phyloP scores from a whole-genome alignment of 2,888 invertebrate species.

The Bembecia ichneumoniformis region DNA sequence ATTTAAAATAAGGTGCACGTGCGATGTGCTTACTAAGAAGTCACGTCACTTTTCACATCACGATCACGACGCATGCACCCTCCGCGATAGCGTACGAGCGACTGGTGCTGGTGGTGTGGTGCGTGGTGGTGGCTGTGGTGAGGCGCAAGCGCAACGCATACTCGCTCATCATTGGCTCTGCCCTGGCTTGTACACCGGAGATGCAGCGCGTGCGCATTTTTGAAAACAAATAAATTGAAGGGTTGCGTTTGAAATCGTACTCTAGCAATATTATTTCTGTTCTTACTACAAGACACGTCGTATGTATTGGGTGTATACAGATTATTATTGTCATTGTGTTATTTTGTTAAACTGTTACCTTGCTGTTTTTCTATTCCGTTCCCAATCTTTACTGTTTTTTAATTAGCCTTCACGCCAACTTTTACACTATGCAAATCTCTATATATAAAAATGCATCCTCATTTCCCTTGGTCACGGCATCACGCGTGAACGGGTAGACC shows the following conservation, averaged over 20 bases:
- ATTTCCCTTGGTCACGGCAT: too few species aligned
- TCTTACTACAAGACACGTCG: too few species aligned
- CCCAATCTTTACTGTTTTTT: too few species aligned
- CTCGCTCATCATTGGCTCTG: background rate
- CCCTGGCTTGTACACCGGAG: background rate
- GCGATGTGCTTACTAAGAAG: conserved; percentile 8
- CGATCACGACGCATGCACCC: conserved; percentile 29
- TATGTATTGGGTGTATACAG: too few species aligned
- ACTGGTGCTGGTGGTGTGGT: conserved; percentile 44
- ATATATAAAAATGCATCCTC: too few species aligned
- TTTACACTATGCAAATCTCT: too few species aligned
- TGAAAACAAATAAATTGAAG: conserved; percentile 9
- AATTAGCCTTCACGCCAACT: too few species aligned
- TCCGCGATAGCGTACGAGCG: conserved; percentile 29
- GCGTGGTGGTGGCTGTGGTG: conserved; percentile 17
- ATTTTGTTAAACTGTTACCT: too few species aligned
- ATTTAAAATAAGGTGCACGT: conserved; percentile 27
- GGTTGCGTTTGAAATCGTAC: background rate
- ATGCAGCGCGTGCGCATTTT: conserved; percentile 37
- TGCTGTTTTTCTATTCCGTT: too few species aligned
- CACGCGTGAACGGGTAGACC: too few species aligned
- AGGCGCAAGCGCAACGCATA: conserved; percentile 10
- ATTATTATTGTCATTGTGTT: too few species aligned
- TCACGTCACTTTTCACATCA: conserved; percentile 20
- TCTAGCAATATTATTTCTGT: too few species aligned